These are phyloP conservation scores for Brachionus koreanus DNA, from an alignment of 1,140 invertebrate genomes.

Conservation along the genomic window DNA sequence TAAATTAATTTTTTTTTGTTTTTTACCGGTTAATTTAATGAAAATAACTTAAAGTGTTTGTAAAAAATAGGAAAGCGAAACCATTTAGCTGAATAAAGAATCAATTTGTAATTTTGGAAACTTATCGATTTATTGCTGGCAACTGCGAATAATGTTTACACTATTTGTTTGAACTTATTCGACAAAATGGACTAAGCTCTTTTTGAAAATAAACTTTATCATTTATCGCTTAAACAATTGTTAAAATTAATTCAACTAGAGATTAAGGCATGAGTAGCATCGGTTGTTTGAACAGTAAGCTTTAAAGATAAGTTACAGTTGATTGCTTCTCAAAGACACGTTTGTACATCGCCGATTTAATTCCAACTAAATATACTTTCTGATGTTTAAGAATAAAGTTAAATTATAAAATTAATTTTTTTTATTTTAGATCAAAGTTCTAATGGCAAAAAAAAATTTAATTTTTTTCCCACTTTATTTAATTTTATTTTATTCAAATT, in stretches of 20 bases:
- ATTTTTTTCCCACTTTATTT: no score
- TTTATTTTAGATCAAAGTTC: no score
- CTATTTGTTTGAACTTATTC: slow-evolving; percentile 3
- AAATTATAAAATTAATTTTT: no score
- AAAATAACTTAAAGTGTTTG: slow-evolving; percentile 13
- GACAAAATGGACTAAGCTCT: neutral
- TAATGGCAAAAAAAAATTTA: no score
- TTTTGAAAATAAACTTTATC: slow-evolving; percentile 10
- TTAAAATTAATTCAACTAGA: neutral
- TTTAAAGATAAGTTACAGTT: slow-evolving; percentile 37
- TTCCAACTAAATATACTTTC: neutral
- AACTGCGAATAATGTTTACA: neutral
- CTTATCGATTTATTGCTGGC: slow-evolving; percentile 38
- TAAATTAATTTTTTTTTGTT: slow-evolving; percentile 26
- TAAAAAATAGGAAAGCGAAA: neutral
- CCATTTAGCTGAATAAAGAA: neutral
- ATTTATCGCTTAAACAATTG: slow-evolving; percentile 36
- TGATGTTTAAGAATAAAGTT: no score
- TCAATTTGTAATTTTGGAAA: slow-evolving; percentile 27
- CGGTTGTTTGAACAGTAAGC: neutral
- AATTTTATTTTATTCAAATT: no score
- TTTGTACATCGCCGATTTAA: neutral
- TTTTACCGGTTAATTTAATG: slow-evolving; percentile 31
- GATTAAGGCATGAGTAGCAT: slow-evolving; percentile 17
- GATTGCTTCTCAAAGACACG: neutral